Conservation (phyloP, 2,888 invertebrate genomes). For the Pammene aurita region DNA sequence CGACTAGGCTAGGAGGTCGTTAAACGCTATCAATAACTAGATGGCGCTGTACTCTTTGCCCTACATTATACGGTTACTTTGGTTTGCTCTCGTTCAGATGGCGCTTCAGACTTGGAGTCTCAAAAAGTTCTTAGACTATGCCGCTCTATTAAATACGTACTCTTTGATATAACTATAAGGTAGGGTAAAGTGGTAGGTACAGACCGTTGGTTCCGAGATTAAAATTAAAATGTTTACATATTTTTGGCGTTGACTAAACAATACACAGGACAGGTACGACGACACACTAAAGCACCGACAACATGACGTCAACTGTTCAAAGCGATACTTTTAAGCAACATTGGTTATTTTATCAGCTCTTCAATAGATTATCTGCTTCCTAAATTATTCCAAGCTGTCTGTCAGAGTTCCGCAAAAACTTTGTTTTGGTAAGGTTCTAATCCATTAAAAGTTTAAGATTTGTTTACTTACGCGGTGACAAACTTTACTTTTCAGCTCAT, state of each 20-base stretch:
- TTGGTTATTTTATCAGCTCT: not conserved
- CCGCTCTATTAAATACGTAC: too few relatives aligned
- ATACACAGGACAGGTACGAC: not conserved
- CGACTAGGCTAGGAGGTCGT: too few relatives aligned
- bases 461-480: not conserved
- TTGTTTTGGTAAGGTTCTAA: not conserved
- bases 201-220: not conserved
- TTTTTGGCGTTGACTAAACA: conserved; percentile 7
- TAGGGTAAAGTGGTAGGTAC: too few relatives aligned
- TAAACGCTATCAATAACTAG: too few relatives aligned
- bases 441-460: not conserved
- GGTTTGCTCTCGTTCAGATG: too few relatives aligned
- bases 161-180: too few relatives aligned
- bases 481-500: not conserved
- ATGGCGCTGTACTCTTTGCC: too few relatives aligned
- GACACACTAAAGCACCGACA: not conserved
- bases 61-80: too few relatives aligned
- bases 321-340: not conserved
- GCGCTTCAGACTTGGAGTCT: too few relatives aligned
- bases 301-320: not conserved
- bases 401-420: not conserved
- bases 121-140: too few relatives aligned
- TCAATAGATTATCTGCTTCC: conserved; percentile 1
- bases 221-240: not conserved
- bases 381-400: not conserved